These are phyloP conservation scores for Limnephilus lunatus DNA, from an alignment of 2,888 invertebrate species.

Conservation along the genomic window DNA sequence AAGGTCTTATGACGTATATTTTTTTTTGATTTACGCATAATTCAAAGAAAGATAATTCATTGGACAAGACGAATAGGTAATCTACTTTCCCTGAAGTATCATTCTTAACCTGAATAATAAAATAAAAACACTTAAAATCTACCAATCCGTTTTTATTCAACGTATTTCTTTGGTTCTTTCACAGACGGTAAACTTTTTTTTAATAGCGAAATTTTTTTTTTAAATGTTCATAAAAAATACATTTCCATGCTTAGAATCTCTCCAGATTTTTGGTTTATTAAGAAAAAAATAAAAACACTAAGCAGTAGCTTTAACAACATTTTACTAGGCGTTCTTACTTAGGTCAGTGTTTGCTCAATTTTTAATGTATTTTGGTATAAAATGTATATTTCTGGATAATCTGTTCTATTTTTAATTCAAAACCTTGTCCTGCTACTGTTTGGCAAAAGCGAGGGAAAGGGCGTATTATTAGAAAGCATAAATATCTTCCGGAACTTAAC, in stretches of 20 bases:
- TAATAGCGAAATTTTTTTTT: background rate
- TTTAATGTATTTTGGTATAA: background rate
- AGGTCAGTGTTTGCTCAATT: background rate
- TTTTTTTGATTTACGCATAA: constrained; percentile 19
- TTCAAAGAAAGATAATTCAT: background rate
- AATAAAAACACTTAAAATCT: background rate
- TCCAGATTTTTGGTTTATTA: background rate
- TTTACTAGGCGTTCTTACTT: background rate
- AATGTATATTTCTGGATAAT: background rate
- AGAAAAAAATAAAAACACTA: background rate
- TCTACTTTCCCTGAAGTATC: background rate
- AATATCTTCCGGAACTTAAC: constrained; percentile 60
- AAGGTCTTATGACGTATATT: constrained; percentile 25
- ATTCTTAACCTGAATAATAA: background rate
- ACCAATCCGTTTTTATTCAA: background rate
- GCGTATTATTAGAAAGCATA: constrained; percentile 65
- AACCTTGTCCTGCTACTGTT: background rate
- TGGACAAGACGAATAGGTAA: background rate
- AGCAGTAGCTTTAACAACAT: background rate
- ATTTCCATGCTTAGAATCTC: background rate
- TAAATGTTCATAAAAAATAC: background rate
- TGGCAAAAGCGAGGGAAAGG: constrained; percentile 33
- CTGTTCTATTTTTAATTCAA: background rate
- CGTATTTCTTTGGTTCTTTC: background rate
- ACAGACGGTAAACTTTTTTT: background rate